These are phyloP conservation scores for Bujurquina vittata DNA, from an alignment of 2,113 vertebrate genomes.

Conservation along the genomic window DNA sequence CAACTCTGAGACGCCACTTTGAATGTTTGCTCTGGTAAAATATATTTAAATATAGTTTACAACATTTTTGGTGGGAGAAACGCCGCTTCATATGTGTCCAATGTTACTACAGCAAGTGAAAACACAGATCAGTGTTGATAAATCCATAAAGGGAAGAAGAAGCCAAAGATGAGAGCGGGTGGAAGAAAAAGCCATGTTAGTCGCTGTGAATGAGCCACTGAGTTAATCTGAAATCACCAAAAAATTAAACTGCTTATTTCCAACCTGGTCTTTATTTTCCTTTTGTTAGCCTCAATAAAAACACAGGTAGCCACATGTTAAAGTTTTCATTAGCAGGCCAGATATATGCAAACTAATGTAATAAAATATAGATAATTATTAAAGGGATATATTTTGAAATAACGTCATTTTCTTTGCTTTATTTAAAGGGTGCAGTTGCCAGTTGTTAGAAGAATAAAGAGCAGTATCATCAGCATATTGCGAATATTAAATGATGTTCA, in stretches of 20 bases:
- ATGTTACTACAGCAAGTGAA: neutral
- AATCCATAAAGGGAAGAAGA: neutral
- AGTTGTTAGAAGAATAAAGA: constrained; percentile 9
- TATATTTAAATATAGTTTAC: neutral
- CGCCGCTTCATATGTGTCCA: neutral
- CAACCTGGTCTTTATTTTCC: neutral
- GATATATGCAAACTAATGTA: neutral
- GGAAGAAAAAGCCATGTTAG: neutral
- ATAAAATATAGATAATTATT: neutral
- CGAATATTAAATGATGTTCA: neutral
- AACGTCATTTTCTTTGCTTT: neutral
- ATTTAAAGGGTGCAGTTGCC: neutral
- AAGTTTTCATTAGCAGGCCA: neutral
- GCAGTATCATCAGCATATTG: neutral
- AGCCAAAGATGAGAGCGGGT: neutral
- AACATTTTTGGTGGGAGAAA: neutral
- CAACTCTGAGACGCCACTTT: neutral
- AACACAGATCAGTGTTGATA: neutral
- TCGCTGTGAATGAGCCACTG: neutral
- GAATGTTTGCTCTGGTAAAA: neutral
- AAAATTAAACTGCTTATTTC: neutral
- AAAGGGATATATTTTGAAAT: neutral
- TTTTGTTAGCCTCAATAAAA: neutral
- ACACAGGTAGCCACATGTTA: fast-evolving
- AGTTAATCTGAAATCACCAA: fast-evolving